Base-by-base conservation (phyloP, 2,888 invertebrate species). In the Andricus curvator region DNA sequence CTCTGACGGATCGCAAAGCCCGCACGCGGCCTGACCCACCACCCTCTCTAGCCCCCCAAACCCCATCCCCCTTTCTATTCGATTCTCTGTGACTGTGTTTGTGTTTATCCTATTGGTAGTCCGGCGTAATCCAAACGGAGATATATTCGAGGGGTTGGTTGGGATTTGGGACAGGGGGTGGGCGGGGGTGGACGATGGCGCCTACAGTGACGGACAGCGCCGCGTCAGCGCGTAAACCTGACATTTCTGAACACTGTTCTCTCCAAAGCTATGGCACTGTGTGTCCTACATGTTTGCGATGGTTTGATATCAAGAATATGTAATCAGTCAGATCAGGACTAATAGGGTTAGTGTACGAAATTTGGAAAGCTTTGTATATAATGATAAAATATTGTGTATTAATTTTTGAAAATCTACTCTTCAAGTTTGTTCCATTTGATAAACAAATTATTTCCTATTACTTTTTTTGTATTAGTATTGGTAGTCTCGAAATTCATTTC, bases 1-100 rank as follows among this genome's bases (percentile, higher is more conserved):
- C 90, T 91, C 91, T 92, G 92, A 92, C 92, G 92, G 91, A 92
- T 92, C 89, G 91, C 91, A 91, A 91, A 91, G 89, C 91, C 89
- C 88, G 88, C 88, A 86, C 88, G 88, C 89, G 88, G 88, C 87
- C 87, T 85, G 83, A 85, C 86, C 87, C 84, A 74, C 80, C 86
- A 78, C 78, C 80, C 80, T 48, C 48, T 48, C 17, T 82, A n/a
- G 2, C 78, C 80, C 48, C 78, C 20, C 51, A 20, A 20, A 20
- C 60, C 68, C 25, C 74, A 25, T 56, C 62, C 78, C 37, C 41
- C 51, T 13, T 22, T 70, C 44, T 17, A 64, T 83, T 82, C 80
- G 83, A 81, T 80, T 76, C 82, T 83, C 81, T 80, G 84, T 83
- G 78, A 84, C 82, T 83, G 85, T 84, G 79, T 83, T 85, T 79